phyloP scores from a whole-genome alignment of 2,888 invertebrate species.

The Petrolisthes manimaculis region DNA sequence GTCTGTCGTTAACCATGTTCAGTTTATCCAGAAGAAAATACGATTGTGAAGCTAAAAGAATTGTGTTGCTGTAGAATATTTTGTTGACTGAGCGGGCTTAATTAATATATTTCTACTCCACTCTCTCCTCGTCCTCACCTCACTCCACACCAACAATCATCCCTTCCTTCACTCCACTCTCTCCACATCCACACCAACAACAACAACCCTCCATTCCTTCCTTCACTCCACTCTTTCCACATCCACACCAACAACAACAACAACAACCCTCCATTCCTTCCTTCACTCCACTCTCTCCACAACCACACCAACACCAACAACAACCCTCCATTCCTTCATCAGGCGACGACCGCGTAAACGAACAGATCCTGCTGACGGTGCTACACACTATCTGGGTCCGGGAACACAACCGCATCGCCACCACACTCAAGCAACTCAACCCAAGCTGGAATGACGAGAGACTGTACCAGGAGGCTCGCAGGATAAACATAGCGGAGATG shows the following conservation, averaged over 20 bases:
- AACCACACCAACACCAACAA: constrained; percentile 51
- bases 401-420: constrained; percentile 85
- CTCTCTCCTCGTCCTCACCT: too few species aligned
- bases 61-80: too few species aligned
- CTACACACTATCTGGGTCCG: constrained; percentile 88
- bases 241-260: neutral
- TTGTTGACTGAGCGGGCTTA: too few species aligned
- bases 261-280: neutral
- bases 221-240: neutral
- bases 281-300: too few species aligned
- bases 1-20: too few species aligned
- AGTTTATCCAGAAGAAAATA: too few species aligned
- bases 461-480: constrained; percentile 72
- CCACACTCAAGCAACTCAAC: constrained; percentile 76
- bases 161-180: too few species aligned
- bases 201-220: neutral
- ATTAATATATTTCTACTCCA: too few species aligned
- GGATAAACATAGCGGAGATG: constrained; percentile 84
- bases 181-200: neutral
- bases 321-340: neutral
- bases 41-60: too few species aligned
- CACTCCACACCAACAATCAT: neutral
- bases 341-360: constrained; percentile 78
- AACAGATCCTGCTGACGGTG: constrained; percentile 85
- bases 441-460: constrained; percentile 78